Evolutionary conservation across 2,888 invertebrate species (phyloP), one percentile per base, ranked within the genome.

Genomic region (Amphipoea lucens): DNA sequence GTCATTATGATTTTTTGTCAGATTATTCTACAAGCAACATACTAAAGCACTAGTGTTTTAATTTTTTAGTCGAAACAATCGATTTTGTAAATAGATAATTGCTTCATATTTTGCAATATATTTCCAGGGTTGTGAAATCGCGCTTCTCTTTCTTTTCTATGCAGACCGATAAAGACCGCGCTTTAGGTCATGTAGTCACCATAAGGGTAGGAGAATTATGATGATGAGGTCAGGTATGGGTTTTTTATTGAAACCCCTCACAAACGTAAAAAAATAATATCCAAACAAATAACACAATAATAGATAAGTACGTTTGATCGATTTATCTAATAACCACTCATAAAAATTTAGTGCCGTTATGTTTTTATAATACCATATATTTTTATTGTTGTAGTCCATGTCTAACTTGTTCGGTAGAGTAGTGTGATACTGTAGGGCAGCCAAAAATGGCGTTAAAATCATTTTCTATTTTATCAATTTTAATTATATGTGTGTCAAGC

Each of bases 381-480:
- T 65, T 83, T 79, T 78, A 79, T 78, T 74, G 20, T 78, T 76
- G 17, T 45, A 17, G 12, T 60, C 12, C 14, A n/a, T 73, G 77
- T 48, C 17, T 62, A 14, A 23, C 23, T 73, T 69, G 75, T 76
- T 81, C 63, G 20, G 14, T 48, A 80, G 36, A 29, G 68, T 60
- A 62, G 69, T 66, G 17, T 68, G 17, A 9, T 42, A n/a, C 7
- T 23, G 17, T 23, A 57, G 36, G 65, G 51, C 68, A 42, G 14
- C 17, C 12, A 60, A 90, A 89, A 78, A 92, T 92, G 92, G 70
- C 84, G 74, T 79, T 88, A 45, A 88, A 87, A 87, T 76, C 89
- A 82, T 68, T 89, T 54, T 36, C 69, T 11, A 20, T 90, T 62
- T 45, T 90, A 36, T 45, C 85, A 57, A 60, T 91, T 73, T 36